Conservation (phyloP, 2,797 vertebrate species). For the Enoplosus armatus region DNA sequence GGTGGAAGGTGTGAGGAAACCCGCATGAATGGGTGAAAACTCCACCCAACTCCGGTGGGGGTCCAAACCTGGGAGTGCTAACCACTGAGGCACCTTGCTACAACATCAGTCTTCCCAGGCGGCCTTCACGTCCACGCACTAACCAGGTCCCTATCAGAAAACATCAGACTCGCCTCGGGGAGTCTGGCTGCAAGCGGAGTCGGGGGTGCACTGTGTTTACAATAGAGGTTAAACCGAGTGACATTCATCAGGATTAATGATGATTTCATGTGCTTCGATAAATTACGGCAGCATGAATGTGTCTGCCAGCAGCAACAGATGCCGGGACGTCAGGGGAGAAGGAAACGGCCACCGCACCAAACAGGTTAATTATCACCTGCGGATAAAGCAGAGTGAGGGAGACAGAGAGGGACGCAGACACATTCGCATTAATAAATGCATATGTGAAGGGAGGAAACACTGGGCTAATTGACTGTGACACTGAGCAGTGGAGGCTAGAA, state of each 20-base stretch:
- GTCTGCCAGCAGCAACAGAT: conserved; percentile 59
- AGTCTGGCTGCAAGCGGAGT: conserved; percentile 35
- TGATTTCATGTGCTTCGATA: conserved; percentile 61
- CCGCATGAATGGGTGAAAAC: neutral
- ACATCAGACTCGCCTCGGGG: neutral
- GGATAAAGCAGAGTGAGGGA: conserved; percentile 22
- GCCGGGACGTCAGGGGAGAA: conserved; percentile 53
- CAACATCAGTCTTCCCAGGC: neutral
- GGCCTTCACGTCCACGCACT: neutral
- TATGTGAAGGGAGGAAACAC: conserved; percentile 17
- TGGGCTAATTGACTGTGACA: conserved; percentile 34
- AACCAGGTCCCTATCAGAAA: neutral
- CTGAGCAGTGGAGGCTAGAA: neutral
- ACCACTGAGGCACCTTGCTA: neutral
- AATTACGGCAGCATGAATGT: conserved; percentile 32
- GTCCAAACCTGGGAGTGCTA: neutral
- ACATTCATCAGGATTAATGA: conserved; percentile 56
- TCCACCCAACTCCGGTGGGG: neutral
- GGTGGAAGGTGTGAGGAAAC: neutral
- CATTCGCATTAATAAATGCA: conserved; percentile 33
- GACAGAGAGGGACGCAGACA: conserved; percentile 7
- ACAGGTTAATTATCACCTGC: conserved; percentile 75
- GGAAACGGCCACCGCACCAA: conserved; percentile 38
- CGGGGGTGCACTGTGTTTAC: conserved; percentile 52
- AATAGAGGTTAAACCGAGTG: conserved; percentile 58